These are phyloP conservation scores for Ascaphus truei DNA, from an alignment of 2,113 vertebrate genomes.

Conservation along the genomic window DNA sequence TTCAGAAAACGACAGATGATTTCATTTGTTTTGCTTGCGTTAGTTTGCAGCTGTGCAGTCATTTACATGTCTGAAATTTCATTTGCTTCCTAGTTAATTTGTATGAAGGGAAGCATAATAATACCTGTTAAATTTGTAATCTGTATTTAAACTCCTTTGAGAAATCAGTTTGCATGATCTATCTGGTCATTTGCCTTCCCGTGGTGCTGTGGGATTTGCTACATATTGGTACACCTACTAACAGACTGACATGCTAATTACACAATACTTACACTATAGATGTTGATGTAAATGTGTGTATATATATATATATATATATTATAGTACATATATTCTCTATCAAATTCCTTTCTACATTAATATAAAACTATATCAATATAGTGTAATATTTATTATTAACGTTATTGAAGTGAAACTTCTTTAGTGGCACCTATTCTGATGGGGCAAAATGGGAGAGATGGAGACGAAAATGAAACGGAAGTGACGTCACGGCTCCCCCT, in stretches of 20 bases:
- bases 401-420: no score
- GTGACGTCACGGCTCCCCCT: no score
- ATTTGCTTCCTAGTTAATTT: conserved; percentile 37
- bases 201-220: background rate
- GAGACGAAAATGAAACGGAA: no score
- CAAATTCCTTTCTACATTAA: no score
- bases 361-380: no score
- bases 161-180: conserved; percentile 26
- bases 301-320: no score
- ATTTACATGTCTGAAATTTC: conserved; percentile 33
- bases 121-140: conserved; percentile 35
- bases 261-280: no score
- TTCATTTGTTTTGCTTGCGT: conserved; percentile 34
- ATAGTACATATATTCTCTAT: no score
- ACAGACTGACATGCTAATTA: background rate
- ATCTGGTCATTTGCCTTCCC: conserved; percentile 23
- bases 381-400: no score
- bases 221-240: background rate
- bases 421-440: no score
- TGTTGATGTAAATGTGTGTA: no score
- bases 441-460: no score
- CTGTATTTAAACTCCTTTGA: conserved; percentile 32
- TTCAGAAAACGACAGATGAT: conserved; percentile 23
- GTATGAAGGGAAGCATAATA: conserved; percentile 36
- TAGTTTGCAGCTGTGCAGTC: conserved; percentile 9